These are phyloP conservation scores for Volucella inflata DNA, from an alignment of 2,888 invertebrate species.

Conservation along the genomic window DNA sequence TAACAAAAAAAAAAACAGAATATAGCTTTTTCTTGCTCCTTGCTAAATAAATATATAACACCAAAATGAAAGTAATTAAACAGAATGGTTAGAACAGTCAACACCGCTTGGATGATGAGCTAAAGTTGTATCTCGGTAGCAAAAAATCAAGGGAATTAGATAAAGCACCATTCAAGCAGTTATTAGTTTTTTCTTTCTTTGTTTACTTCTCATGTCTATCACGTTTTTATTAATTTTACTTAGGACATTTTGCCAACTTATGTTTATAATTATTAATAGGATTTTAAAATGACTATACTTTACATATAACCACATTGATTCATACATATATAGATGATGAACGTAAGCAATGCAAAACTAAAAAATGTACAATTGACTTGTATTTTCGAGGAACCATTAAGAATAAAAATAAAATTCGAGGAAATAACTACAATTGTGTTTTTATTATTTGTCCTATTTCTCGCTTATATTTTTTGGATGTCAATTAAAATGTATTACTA, in stretches of 20 bases:
- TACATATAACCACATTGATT: slow-evolving; percentile 9
- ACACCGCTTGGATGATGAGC: neutral
- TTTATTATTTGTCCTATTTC: neutral
- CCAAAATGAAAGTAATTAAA: neutral
- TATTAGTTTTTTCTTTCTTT: slow-evolving; percentile 14
- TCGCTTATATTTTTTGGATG: no score
- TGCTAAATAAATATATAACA: neutral
- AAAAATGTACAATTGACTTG: slow-evolving; percentile 62
- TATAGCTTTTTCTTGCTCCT: slow-evolving; percentile 14
- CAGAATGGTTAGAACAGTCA: neutral
- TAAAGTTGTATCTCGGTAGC: neutral
- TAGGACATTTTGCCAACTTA: slow-evolving; percentile 44
- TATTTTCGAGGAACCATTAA: slow-evolving; percentile 62
- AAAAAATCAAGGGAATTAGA: neutral
- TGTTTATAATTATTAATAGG: slow-evolving; percentile 58
- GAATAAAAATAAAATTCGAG: slow-evolving; percentile 66
- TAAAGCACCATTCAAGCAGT: slow-evolving; percentile 26
- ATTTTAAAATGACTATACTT: slow-evolving; percentile 55
- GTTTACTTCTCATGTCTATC: slow-evolving; percentile 18
- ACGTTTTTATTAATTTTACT: slow-evolving; percentile 27
- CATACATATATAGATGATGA: slow-evolving; percentile 16
- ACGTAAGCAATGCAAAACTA: slow-evolving; percentile 14
- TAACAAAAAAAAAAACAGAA: slow-evolving; percentile 22
- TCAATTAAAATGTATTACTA: no score
- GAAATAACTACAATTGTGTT: slow-evolving; percentile 30